Base-by-base conservation (phyloP, 2,797 vertebrate species). In the Dallia pectoralis region DNA sequence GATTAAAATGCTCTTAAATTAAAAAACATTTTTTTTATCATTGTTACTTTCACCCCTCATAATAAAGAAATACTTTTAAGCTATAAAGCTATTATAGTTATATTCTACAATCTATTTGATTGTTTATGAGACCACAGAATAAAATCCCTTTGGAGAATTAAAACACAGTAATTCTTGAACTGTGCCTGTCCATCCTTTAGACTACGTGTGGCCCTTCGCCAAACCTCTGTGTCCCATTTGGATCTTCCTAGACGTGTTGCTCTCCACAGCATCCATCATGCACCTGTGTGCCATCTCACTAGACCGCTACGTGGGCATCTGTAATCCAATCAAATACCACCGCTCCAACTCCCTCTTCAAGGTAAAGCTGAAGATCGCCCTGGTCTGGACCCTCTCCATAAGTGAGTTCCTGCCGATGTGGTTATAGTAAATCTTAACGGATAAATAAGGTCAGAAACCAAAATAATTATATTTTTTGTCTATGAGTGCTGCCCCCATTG, bases 191-290 rank as follows among this genome's bases (percentile, higher is more conserved):
- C 53, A 27, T 59, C 25, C 53, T 19, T 25, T 22, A 59, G 53
- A 59, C 53, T 12, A 59, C 53, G 3, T 59, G 53, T 27, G 53
- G 53, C 53, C 22, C 22, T 25, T 59, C 53, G n/a, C 53, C 73
- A 91, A 91, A 48, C 88, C 91, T 80, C 87, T 95, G 87, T 96
- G 95, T 89, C 94, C 95, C 80, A 90, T 95, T 82, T 95, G 95
- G 95, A 94, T 96, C 88, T 95, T 94, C 84, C 90, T 96, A 80
- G 95, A 96, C 85, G 95, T 96, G 83, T 91, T 96, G 77, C 95
- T 95, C 91, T 96, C 95, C 69, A 96, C 95, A 53, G 94, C 94
- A 81, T 96, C 95, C 89, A 96, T 96, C 84, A 95, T 96, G 95
- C 95, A 95, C 86, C 92, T 96, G 81, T 96, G 95, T 76, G 95